Conservation (phyloP, 2,797 vertebrate genomes). For the Chromobotia macracanthus region DNA sequence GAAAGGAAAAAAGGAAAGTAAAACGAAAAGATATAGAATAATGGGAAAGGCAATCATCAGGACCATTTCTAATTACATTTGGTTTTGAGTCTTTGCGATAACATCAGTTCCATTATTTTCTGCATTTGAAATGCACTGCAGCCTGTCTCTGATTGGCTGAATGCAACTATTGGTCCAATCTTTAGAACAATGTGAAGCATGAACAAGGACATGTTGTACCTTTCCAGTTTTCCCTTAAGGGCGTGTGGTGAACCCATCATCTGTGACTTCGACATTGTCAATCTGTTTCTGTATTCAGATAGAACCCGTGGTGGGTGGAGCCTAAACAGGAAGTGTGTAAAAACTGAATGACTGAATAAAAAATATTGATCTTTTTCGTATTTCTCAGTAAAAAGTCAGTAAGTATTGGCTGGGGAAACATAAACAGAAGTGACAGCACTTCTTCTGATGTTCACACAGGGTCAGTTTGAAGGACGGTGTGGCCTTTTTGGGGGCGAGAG, state of each 20-base stretch:
- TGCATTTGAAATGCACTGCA: slow-evolving; percentile 22
- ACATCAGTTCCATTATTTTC: slow-evolving; percentile 44
- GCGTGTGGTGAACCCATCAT: not conserved
- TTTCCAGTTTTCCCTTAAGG: not conserved
- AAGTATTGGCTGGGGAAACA: too few relatives aligned
- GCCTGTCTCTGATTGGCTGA: slow-evolving; percentile 23
- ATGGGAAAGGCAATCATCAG: not conserved
- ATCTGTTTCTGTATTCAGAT: not conserved
- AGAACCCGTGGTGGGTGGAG: not conserved
- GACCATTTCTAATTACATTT: slow-evolving; percentile 39
- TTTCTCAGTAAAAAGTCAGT: too few relatives aligned
- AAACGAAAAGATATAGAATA: slow-evolving; percentile 9
- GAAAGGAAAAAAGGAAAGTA: not conserved
- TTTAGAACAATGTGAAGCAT: not conserved
- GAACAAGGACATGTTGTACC: not conserved
- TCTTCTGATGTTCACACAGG: slow-evolving; percentile 71
- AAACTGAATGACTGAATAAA: not conserved
- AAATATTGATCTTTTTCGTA: too few relatives aligned
- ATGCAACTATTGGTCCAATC: not conserved
- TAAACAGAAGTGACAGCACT: not conserved
- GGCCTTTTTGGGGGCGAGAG: slow-evolving; percentile 81
- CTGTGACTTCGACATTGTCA: not conserved
- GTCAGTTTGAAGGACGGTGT: slow-evolving; percentile 92
- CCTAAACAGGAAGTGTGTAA: not conserved
- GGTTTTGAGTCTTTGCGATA: slow-evolving; percentile 17